These are phyloP conservation scores for Oscheius sp. DNA, from an alignment of 2,888 invertebrate genomes.

Conservation along the genomic window DNA sequence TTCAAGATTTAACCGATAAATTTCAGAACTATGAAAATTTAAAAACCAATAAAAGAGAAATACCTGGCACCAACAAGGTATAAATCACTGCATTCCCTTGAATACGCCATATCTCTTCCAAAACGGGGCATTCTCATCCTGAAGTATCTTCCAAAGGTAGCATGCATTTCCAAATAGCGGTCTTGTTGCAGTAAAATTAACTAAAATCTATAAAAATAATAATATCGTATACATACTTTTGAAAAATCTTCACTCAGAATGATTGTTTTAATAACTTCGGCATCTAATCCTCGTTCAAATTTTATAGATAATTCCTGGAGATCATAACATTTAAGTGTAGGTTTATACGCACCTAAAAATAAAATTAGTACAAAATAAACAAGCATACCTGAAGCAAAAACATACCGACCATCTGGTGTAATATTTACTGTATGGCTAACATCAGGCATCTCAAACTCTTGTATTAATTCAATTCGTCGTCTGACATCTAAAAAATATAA, in stretches of 20 bases:
- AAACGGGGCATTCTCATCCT: constrained; percentile 90
- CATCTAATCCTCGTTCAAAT: constrained; percentile 96
- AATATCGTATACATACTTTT: constrained; percentile 77
- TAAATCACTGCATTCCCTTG: constrained; percentile 87
- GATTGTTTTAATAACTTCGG: constrained; percentile 92
- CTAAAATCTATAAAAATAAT: constrained; percentile 74
- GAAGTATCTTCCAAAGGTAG: constrained; percentile 89
- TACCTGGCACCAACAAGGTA: constrained; percentile 89
- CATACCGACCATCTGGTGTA: constrained; percentile 89
- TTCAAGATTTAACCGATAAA: constrained; percentile 92
- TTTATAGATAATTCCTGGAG: constrained; percentile 93
- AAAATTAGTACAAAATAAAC: not conserved
- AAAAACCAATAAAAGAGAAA: constrained; percentile 36
- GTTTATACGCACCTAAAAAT: constrained; percentile 82
- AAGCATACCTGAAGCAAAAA: constrained; percentile 83
- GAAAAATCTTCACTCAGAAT: constrained; percentile 93
- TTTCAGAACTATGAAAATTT: constrained; percentile 79
- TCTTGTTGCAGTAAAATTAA: constrained; percentile 88
- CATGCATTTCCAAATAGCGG: constrained; percentile 93
- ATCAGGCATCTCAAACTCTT: constrained; percentile 97
- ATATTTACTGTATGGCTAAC: constrained; percentile 85
- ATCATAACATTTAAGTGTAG: constrained; percentile 93
- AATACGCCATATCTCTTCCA: constrained; percentile 91
- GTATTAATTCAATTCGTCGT: constrained; percentile 90
- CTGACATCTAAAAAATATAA: constrained; percentile 79